Base-by-base conservation (phyloP, 2,888 invertebrate genomes). In the Xylota segnis region DNA sequence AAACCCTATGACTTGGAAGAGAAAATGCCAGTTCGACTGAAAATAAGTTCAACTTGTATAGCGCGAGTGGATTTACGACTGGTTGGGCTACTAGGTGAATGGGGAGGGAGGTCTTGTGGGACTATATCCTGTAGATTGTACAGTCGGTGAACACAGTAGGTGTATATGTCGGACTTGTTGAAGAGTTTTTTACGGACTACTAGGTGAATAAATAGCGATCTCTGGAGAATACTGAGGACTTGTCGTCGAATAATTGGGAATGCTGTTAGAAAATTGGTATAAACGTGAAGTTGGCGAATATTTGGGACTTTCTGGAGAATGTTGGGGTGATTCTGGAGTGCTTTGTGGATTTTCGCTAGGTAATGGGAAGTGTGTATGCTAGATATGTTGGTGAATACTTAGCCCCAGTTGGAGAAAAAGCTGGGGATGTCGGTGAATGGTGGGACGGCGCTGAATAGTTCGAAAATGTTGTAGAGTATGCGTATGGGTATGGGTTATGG, bases 261-360 rank as follows among this genome's bases (percentile, higher is more conserved):
- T 92, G 92, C 0, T 96, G 96, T 3, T 97, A 97, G 6, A 96
- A 96, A 0, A 96, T 95, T 0, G 98, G 97, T 0, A 97, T 87
- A 95, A 94, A 1, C 96, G 97, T 5, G 96, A 96, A 0, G 96
- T 95, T 0, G 97, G 96, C 0, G 50, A 50, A 18, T 50, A 50
- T 23, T 23, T 50, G 1, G 50, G 50, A 12, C 50, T 50, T 1
- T 10, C 23, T 10, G 23, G 50, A 3, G 23, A 50, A 23, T 50
- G 98, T 88, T 95, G 96, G 0, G 97, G 98, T 87, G 96, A 96
- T 0, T 97, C 96, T 0, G 98, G 98, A 0, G 97, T 96, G 91
- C 97, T 97, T 71, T 95, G 95, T 0, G 97, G 97, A 88, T 96
- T 96, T 0, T 70, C 96, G 95, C 84, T 96, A 95, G 83, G 95